These are phyloP conservation scores for Lagodon rhomboides DNA, from an alignment of 2,797 vertebrate genomes.

Conservation along the genomic window DNA sequence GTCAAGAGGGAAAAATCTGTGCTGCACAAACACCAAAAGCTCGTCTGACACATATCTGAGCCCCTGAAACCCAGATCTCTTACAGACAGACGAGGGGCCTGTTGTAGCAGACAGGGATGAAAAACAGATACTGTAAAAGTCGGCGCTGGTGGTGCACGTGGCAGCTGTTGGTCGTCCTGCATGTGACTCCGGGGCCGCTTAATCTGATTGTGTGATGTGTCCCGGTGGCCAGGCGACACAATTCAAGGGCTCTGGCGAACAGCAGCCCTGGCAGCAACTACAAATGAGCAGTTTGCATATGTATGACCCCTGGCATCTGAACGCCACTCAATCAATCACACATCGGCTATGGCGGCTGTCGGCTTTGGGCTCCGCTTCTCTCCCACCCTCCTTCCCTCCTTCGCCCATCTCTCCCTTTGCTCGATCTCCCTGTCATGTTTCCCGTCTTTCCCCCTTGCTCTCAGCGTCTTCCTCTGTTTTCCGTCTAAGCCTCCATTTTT, in stretches of 20 bases:
- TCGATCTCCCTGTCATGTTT: conserved; percentile 47
- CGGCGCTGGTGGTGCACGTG: conserved; percentile 59
- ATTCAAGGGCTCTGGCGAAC: conserved; percentile 73
- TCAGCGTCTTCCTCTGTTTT: conserved; percentile 46
- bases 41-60: conserved; percentile 69
- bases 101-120: conserved; percentile 60
- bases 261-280: conserved; percentile 76
- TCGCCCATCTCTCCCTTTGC: conserved; percentile 20
- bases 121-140: conserved; percentile 67
- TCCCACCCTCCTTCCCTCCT: conserved; percentile 15
- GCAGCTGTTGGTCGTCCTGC: conserved; percentile 73
- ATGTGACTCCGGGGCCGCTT: conserved; percentile 79
- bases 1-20: conserved; percentile 64
- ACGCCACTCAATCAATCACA: conserved; percentile 83
- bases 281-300: conserved; percentile 85
- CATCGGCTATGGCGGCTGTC: conserved; percentile 54
- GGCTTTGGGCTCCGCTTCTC: conserved; percentile 28
- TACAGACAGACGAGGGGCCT: conserved; percentile 56
- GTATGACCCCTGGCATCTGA: conserved; percentile 78
- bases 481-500: conserved; percentile 3
- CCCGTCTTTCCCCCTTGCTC: conserved; percentile 35
- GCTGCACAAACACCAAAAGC: conserved; percentile 60
- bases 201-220: conserved; percentile 83
- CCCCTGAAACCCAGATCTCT: conserved; percentile 68
- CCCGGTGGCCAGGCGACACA: conserved; percentile 67